Evolutionary conservation across 2,888 invertebrate species (phyloP), one percentile per base, ranked within the genome.

Genomic region (Amiota minor): DNA sequence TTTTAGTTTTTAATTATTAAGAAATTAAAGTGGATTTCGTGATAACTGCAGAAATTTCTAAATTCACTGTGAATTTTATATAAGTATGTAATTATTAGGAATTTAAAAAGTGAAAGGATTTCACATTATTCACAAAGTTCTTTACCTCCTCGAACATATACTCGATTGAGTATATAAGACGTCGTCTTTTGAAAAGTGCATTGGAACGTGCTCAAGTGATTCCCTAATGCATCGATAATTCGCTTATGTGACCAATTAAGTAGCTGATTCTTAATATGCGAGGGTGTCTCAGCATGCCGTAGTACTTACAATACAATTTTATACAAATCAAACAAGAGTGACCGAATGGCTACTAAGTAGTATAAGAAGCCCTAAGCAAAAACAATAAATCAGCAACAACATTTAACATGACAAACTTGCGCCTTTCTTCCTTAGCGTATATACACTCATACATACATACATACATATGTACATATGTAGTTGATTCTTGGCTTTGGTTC

Each of bases 161-260:
- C 53, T 35, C 35, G 35, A 6, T 35, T 35, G 35, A 35, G 35
- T 35, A 35, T 35, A 35, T 35, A 35, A 53, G n/a, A 53, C 53
- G 23, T 23, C 23, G 23, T 10, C 9, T 35, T 23, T 61, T 9
- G 3, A 18, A 67, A 50, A 47, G 65, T 65, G 35, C 62, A 62
- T 14, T 65, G 47, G 72, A 80, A 85, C 83, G 85, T 83, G 85
- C 84, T 65, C 69, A 83, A 83, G 85, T 85, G 85, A 61, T 81
- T 73, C 83, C 67, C 78, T 76, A 80, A 76, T 82, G 85, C 85
- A 85, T 85, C 84, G 83, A 85, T 85, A 85, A 83, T 84, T 79
- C 73, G 80, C 85, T 76, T 81, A 79, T 81, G 82, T 72, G 82
- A 78, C 80, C 84, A 82, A 83, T 84, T 75, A 78, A 81, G 75